Base-by-base conservation (phyloP, 2,888 invertebrate species). In the Tridacna crocea region DNA sequence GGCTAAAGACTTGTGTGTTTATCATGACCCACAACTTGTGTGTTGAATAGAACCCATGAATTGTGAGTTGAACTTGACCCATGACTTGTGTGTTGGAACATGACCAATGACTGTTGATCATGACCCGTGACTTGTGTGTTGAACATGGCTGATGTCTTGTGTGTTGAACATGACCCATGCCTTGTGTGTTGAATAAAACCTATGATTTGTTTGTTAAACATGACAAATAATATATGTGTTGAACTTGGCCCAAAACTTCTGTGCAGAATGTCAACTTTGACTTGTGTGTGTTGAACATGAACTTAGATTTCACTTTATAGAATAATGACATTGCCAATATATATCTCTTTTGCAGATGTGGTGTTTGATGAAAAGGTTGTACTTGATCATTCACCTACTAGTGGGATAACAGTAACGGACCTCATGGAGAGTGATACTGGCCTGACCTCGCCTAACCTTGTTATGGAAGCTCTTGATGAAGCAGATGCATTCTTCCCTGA, bases 401-500 rank as follows among this genome's bases (percentile, higher is more conserved):
- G 55, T 55, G 55, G 55, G 10, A 55, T 55, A 55, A 55, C 55
- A 55, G 55, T 6, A 55, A n/a, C 55, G n/a, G 55, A 55, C 55
- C 55, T 55, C 17, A n/a, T n/a, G 17, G 55, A n/a, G 19, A 55
- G 55, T 55, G 10, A 55, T 55, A 55, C n/a, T 19, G 55, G n/a
- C n/a, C 55, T 55, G 26, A 36, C 68, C 13, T 19, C 26, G 15
- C 26, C 19, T 17, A 46, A 46, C n/a, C 68, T 68, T 24, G 68
- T 46, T 27, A 27, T 36, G 36, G 66, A 66, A 66, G 66, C 66
- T 27, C 24, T 66, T 24, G 66, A 66, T 66, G 66, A 66, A 66
- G 66, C 66, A 66, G 66, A 66, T 36, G 66, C 66, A n/a, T 66
- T 66, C 66, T 66, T 66, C 36, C 66, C 66, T 66, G 11, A 66